Conservation (phyloP, 2,888 invertebrate genomes). For the Ypsolopha scabrella region DNA sequence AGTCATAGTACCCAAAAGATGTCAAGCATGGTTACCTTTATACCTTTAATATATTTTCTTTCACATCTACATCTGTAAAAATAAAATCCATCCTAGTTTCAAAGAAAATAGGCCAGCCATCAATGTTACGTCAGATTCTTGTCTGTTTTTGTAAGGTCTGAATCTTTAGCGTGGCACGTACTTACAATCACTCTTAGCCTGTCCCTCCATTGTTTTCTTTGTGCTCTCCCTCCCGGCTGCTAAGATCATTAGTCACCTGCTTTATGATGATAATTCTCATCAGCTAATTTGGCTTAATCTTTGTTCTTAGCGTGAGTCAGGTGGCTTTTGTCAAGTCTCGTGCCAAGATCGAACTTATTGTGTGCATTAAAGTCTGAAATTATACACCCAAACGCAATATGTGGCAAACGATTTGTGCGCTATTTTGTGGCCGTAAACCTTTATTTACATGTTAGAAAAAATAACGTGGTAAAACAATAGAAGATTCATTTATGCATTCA, state of each 20-base stretch:
- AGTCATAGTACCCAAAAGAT: no score
- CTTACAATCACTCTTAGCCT: conserved; percentile 21
- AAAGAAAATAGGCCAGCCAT: not conserved
- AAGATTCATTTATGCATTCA: no score
- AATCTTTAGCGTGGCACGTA: conserved; percentile 3
- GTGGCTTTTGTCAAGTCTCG: conserved; percentile 10
- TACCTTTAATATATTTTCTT: no score
- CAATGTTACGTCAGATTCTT: conserved; percentile 22
- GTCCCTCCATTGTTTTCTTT: conserved; percentile 46
- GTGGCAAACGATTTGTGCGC: no score
- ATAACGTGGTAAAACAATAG: no score
- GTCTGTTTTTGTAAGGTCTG: conserved; percentile 15
- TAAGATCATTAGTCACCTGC: conserved; percentile 41
- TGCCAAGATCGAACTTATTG: no score
- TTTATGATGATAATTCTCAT: conserved; percentile 41
- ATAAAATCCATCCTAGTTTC: conserved; percentile 1
- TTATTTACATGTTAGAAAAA: no score
- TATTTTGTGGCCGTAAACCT: no score
- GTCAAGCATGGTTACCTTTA: no score
- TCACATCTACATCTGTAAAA: not conserved
- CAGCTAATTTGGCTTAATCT: conserved; percentile 8
- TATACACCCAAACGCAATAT: no score
- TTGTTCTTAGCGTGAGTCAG: conserved; percentile 12
- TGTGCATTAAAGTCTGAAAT: no score
- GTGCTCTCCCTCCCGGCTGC: conserved; percentile 23